These are phyloP conservation scores for Oriolus oriolus DNA, from an alignment of 2,113 vertebrate species.

Conservation along the genomic window DNA sequence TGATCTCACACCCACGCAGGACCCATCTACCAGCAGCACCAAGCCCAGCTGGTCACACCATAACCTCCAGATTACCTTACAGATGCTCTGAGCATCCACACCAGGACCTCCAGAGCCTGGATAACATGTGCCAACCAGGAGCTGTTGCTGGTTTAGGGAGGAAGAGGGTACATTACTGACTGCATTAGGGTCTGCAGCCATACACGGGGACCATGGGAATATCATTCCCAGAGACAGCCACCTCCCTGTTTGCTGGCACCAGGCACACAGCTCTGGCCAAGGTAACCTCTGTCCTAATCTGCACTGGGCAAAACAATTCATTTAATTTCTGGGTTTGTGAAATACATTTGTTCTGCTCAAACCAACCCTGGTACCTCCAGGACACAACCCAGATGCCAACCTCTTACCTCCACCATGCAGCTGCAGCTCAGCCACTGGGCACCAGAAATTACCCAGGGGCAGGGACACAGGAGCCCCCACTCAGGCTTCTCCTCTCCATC, in stretches of 20 bases:
- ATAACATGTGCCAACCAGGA: rapidly evolving
- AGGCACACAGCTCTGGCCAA: not conserved
- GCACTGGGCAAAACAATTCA: not conserved
- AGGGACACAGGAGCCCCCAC: not conserved
- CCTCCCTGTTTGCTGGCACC: not conserved
- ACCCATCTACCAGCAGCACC: not conserved
- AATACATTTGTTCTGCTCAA: not conserved
- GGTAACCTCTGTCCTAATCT: not conserved
- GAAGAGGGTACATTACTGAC: not conserved
- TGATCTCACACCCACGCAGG: not conserved
- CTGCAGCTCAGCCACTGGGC: not conserved
- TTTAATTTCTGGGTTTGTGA: not conserved
- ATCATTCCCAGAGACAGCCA: not conserved
- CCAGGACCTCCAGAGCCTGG: not conserved
- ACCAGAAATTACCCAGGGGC: not conserved
- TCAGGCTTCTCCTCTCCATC: not conserved
- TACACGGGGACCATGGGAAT: rapidly evolving
- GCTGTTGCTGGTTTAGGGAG: not conserved
- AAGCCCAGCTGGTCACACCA: not conserved
- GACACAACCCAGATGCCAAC: not conserved
- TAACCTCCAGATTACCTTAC: not conserved
- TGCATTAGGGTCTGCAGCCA: not conserved
- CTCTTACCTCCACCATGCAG: not conserved
- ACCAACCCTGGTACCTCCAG: not conserved
- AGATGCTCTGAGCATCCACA: not conserved